Evolutionary conservation across 2,888 invertebrate genomes (phyloP), one percentile per base, ranked within the genome.

Genomic region (Eupithecia abbreviata): DNA sequence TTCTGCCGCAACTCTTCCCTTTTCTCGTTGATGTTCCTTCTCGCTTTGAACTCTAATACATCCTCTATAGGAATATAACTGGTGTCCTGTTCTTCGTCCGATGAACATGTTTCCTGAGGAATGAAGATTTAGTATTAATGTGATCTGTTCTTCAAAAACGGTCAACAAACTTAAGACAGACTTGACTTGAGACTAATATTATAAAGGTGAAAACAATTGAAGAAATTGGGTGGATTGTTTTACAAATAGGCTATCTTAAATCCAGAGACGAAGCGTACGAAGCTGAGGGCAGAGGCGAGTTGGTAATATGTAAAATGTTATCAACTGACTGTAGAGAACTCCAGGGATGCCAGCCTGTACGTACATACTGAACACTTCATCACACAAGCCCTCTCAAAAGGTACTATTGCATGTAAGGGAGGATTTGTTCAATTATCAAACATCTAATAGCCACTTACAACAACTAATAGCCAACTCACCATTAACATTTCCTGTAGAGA

Each of bases 61-160:
- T 98, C 98, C 92, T 98, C 98, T 85, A 97, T 96, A 82, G 98
- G 98, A 95, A 98, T 98, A 95, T 97, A 97, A 94, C 97, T 96
- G 84, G 96, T 96, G 85, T 97, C 97, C 83, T 97, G 97, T 88
- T 97, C 97, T 84, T 97, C 97, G 80, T 97, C 97, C 82, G 96
- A 97, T 83, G 97, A 97, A 95, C 97, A 97, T 82, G 97, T 97
- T 86, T 97, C 97, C 98, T 98, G 87, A 5, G 42, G 15, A 69
- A 69, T 9, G 13, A 69, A 69, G n/a, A 49, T 68, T 68, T 62
- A 3, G 18, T 9, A n/a, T 58, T 18, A 58, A 58, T 18, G 51
- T 51, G 51, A 0, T n/a, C 15, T n/a, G n/a, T 51, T n/a, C n/a
- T 51, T n/a, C 6, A 51, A 51, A 51, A 51, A 51, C 51, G 49